These are phyloP conservation scores for Drosophila sturtevanti DNA, from an alignment of 1,140 invertebrate species.

Conservation along the genomic window DNA sequence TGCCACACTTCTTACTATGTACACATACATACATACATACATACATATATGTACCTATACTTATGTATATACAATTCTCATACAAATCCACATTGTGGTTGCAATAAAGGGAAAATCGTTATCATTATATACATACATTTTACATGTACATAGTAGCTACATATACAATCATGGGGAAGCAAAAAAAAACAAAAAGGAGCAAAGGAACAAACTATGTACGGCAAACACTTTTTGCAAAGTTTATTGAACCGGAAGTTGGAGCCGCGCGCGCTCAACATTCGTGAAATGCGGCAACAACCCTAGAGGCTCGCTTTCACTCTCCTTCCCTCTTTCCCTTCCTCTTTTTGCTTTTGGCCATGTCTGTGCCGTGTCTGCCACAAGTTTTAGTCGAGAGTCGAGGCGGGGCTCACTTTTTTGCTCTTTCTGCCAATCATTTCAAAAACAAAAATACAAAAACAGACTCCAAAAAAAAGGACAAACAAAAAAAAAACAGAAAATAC, in stretches of 20 bases:
- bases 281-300: constrained; percentile 64
- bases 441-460: neutral
- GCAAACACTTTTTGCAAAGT: constrained; percentile 68
- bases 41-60: too few relatives aligned
- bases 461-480: too few relatives aligned
- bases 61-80: constrained; percentile 16
- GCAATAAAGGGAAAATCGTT: constrained; percentile 63
- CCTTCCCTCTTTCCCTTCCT: neutral
- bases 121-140: constrained; percentile 53
- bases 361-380: constrained; percentile 39
- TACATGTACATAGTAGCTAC: neutral
- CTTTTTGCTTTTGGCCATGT: constrained; percentile 15
- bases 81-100: constrained; percentile 22
- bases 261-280: constrained; percentile 35
- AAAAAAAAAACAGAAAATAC: constrained; percentile 4
- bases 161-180: constrained; percentile 3
- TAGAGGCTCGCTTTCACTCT: neutral
- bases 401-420: neutral
- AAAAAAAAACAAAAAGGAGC: constrained; percentile 10
- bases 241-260: constrained; percentile 78
- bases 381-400: constrained; percentile 5
- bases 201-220: constrained; percentile 52
- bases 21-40: too few relatives aligned
- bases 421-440: constrained; percentile 42
- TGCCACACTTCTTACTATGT: constrained; percentile 25